Conservation (phyloP, 2,888 invertebrate species). For the Pterobdella sp. region DNA sequence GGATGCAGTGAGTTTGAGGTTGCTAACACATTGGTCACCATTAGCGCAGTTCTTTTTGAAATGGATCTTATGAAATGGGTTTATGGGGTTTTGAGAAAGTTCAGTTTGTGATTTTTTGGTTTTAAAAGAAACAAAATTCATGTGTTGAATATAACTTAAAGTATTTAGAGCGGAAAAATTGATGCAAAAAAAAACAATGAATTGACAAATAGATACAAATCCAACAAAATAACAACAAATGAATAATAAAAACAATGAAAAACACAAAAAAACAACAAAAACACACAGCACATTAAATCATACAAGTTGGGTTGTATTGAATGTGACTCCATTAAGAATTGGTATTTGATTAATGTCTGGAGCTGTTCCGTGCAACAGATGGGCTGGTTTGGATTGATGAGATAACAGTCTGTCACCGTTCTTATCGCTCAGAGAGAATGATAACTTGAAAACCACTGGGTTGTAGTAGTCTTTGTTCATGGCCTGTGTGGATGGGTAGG, state of each 20-base stretch:
- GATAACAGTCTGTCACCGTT: not conserved
- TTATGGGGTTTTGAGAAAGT: not conserved
- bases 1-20: not conserved
- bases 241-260: slow-evolving; percentile 1
- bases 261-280: not conserved
- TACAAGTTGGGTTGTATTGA: slow-evolving; percentile 11
- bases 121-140: too few relatives aligned
- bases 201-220: too few relatives aligned
- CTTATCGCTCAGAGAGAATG: not conserved
- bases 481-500: slow-evolving; percentile 1
- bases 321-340: slow-evolving; percentile 9
- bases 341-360: slow-evolving; percentile 15
- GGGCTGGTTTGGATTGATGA: not conserved
- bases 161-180: too few relatives aligned
- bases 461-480: slow-evolving; percentile 21
- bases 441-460: slow-evolving; percentile 19
- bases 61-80: slow-evolving; percentile 11
- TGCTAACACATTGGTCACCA: slow-evolving; percentile 20
- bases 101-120: too few relatives aligned
- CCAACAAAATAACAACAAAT: not conserved
- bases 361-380: not conserved
- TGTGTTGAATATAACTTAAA: too few relatives aligned
- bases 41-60: slow-evolving; percentile 26
- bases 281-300: not conserved
- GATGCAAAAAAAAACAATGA: too few relatives aligned